phyloP scores from a whole-genome alignment of 2,888 invertebrate genomes.

The Leucania comma region DNA sequence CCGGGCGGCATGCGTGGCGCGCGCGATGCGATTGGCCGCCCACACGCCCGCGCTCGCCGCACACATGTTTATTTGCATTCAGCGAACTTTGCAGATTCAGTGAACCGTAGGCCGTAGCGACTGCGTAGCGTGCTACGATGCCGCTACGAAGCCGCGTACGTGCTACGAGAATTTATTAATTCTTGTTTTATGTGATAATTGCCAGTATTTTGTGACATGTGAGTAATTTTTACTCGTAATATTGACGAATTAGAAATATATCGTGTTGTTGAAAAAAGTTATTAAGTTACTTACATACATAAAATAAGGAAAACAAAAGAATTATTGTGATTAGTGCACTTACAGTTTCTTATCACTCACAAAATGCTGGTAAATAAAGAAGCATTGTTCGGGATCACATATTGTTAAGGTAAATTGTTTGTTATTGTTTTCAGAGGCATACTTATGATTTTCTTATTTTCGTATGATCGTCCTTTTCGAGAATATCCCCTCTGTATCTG shows the following conservation, averaged over 20 bases:
- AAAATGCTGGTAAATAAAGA: constrained; percentile 31
- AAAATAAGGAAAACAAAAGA: constrained; percentile 3
- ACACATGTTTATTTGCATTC: constrained; percentile 90
- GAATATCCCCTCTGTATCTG: background rate
- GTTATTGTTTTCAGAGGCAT: background rate
- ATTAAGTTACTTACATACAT: too few species aligned
- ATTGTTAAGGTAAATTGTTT: constrained; percentile 32
- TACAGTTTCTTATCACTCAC: background rate
- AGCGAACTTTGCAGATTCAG: constrained; percentile 87
- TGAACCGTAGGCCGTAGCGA: constrained; percentile 87
- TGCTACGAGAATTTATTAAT: constrained; percentile 65
- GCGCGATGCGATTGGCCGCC: constrained; percentile 84
- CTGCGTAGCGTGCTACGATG: constrained; percentile 84
- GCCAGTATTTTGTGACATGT: constrained; percentile 46
- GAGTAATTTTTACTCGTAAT: constrained; percentile 21
- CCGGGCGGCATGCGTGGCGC: constrained; percentile 86
- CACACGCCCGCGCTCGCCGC: constrained; percentile 76
- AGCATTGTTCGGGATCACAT: constrained; percentile 5
- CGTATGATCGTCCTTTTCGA: background rate
- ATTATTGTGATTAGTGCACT: background rate
- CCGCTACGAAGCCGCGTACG: constrained; percentile 74
- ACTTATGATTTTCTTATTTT: background rate
- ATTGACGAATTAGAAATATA: background rate
- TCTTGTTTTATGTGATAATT: constrained; percentile 25
- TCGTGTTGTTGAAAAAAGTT: background rate